Evolutionary conservation across 2,888 invertebrate genomes (phyloP), one percentile per base, ranked within the genome.

Genomic region (Leucania comma): DNA sequence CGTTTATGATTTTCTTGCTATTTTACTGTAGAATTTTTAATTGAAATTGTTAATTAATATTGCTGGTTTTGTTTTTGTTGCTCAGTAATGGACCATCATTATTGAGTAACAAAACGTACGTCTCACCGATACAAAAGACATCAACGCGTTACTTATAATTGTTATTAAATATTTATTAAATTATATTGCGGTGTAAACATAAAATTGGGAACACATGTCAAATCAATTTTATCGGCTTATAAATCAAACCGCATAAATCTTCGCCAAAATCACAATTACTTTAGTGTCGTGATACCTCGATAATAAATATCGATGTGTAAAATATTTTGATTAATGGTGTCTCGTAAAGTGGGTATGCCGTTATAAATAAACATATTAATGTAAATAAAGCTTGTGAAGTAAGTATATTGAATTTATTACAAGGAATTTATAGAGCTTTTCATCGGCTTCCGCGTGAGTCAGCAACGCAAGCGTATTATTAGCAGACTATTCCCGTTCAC

Each of bases 381-480:
- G 72, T 78, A 50, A 73, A 76, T 75, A 72, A 60, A 57, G 59
- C 67, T 68, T 71, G 58, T 59, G 42, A 69, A 74, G 70, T 61
- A 79, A 83, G 80, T 82, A 71, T 83, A 86, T 90, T 88, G 84
- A 89, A 93, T 93, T 92, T 91, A 93, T 92, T 90, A 86, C 83
- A 86, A 77, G 88, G 89, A 91, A 92, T 93, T 91, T 91, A 91
- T 91, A 90, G 88, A 90, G 86, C 89, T 92, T 93, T 92, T 91
- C 90, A 88, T 89, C 88, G 88, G 90, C 91, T 93, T 93, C 92
- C 91, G 91, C 87, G 88, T 91, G 88, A 91, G 87, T 94, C 94
- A 93, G 88, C 88, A 85, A 75, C 86, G 83, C 80, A 80, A 67
- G 85, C 68, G 77, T 94, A 94, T 93, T 92, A 90, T 91, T 94